Percentiles rank a stretch among this genome's conserved stretches.
Evolutionary conservation across 1,140 invertebrate species (phyloP).

Genomic region (Drosophila triauraria): DNA sequence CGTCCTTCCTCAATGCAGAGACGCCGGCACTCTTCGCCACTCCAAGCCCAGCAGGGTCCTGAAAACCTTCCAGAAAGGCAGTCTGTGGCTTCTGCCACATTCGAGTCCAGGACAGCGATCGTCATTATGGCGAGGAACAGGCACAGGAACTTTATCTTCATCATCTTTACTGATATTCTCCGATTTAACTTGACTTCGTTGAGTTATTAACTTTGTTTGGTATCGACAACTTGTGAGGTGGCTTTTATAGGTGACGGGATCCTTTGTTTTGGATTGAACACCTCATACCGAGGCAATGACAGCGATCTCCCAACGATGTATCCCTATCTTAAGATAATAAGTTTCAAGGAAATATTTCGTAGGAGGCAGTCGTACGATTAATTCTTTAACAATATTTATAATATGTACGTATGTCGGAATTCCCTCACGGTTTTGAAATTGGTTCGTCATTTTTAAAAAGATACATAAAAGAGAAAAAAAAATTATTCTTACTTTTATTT

Average conservation of each 20-base stretch:
- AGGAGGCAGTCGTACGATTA: neutral
- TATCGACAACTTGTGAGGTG: neutral
- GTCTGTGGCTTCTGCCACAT: constrained; percentile 3
- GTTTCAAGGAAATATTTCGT: neutral
- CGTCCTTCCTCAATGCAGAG: constrained; percentile 17
- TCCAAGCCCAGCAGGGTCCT: constrained; percentile 9
- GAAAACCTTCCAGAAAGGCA: constrained; percentile 3
- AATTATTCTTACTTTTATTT: too few species aligned
- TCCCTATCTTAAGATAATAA: neutral
- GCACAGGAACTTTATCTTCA: constrained; percentile 16
- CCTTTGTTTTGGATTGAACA: neutral
- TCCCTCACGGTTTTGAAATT: too few species aligned
- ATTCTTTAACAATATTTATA: neutral
- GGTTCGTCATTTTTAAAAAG: too few species aligned
- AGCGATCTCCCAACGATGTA: neutral
- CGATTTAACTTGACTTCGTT: neutral
- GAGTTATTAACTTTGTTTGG: neutral
- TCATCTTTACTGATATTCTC: constrained; percentile 9
- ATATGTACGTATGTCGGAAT: neutral
- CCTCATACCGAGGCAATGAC: neutral
- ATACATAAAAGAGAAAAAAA: too few species aligned
- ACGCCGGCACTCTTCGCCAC: constrained; percentile 11
- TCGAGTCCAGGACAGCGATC: neutral
- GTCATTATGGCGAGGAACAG: neutral
- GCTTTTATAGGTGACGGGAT: neutral